These are phyloP conservation scores for Tipula helvola DNA, from an alignment of 2,888 invertebrate genomes.

Conservation along the genomic window DNA sequence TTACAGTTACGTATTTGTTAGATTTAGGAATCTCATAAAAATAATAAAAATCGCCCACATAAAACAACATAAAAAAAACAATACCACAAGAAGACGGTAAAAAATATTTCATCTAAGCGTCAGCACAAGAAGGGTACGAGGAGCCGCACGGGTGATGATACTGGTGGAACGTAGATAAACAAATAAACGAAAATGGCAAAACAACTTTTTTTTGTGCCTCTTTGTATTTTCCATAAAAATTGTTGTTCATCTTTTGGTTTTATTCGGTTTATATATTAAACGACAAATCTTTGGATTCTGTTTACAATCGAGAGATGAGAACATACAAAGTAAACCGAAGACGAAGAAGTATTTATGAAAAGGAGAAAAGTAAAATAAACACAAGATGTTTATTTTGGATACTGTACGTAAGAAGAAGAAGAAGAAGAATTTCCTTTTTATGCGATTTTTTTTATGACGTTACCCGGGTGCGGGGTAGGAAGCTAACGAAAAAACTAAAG, in stretches of 20 bases:
- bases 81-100: background rate
- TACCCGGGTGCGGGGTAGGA: background rate
- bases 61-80: background rate
- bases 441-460: background rate
- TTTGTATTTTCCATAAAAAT: background rate
- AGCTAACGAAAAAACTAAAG: background rate
- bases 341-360: background rate
- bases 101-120: background rate
- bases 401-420: background rate
- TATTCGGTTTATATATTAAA: background rate
- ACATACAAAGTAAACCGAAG: background rate
- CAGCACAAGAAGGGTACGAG: background rate
- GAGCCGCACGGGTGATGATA: background rate
- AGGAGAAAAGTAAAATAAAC: background rate
- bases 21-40: background rate
- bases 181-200: background rate
- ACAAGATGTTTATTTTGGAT: background rate
- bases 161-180: background rate
- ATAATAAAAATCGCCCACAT: background rate
- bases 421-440: background rate
- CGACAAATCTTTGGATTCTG: background rate
- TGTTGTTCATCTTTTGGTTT: background rate
- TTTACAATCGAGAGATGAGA: background rate
- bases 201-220: background rate
- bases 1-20: background rate